Base-by-base conservation (phyloP, 2,797 vertebrate genomes). In the Pteronotus mesoamericanus region DNA sequence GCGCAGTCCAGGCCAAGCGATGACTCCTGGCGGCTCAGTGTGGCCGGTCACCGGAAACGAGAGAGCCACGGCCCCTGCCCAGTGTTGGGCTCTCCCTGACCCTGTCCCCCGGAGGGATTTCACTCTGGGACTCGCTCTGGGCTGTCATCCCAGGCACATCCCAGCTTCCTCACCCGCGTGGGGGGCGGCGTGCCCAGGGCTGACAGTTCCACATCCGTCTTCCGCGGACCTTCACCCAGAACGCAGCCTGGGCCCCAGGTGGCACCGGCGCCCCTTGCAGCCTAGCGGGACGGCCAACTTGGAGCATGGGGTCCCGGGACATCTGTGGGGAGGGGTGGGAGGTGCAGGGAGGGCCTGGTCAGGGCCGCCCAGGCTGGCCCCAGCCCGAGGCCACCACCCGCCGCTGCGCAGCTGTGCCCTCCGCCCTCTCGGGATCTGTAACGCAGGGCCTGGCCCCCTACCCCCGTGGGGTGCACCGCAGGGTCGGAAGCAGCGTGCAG, bases 1-100 rank as follows among this genome's bases (percentile, higher is more conserved):
- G 59, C 0, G 0, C 2, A 34, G 55, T 78, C 48, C 69, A 1
- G 59, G 59, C 59, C 29, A 32, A 29, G 11, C 59, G 5, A 26
- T 4, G 14, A 7, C 59, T 32, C 10, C 57, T 29, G 24, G 57
- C 26, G 14, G 57, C 59, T 64, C 29, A 32, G 32, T 15, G 32
- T 64, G 29, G 15, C 10, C 0, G 37, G 46, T 78, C 29, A 12
- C 42, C 9, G 24, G 10, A 46, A 12, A 53, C 0, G 2, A 0
- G 22, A 6, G 9, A 48, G 59, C 68, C 48, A 9, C 2, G 61
- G 32, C 32, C 10, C 29, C 64, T 61, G 59, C 59, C 57, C 6
- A 0, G 32, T 5, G 24, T 21, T 2, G 29, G 42, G 42, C 22
- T 21, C 7, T 55, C 34, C 29, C 51, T 29, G 29, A 15, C 34